Evolutionary conservation across 37 sponge, comb jelly and placozoan genomes (phyloP).

Genomic region (Chondrosia reniformis): DNA sequence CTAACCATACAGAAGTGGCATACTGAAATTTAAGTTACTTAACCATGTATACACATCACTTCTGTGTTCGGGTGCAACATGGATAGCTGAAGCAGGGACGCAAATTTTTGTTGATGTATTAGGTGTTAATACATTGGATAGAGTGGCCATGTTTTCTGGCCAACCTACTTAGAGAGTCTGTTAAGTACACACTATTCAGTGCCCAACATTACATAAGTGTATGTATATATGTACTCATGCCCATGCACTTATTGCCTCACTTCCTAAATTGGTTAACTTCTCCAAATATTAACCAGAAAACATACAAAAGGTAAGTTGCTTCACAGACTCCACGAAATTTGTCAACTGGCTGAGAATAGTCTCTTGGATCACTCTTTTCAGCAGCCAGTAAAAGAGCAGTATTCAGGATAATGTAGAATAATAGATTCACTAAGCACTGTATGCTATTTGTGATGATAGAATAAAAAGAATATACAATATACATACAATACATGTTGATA

Average conservation of each 20-base stretch:
- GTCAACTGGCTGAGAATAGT: conserved; percentile 14
- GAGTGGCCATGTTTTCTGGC: too few relatives aligned
- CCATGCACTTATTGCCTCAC: background rate
- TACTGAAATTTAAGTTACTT: too few relatives aligned
- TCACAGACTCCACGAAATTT: conserved; percentile 21
- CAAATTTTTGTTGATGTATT: too few relatives aligned
- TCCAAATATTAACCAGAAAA: background rate
- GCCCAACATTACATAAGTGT: too few relatives aligned
- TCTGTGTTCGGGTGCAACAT: too few relatives aligned
- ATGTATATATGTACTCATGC: background rate
- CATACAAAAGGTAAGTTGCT: background rate
- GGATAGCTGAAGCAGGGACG: too few relatives aligned
- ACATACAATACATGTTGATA: background rate
- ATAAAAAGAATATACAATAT: too few relatives aligned
- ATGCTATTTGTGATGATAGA: background rate
- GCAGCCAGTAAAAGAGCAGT: conserved; percentile 20
- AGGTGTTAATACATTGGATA: too few relatives aligned
- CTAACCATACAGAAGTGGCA: too few relatives aligned
- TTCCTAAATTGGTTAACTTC: conserved; percentile 17
- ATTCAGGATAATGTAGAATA: conserved; percentile 16
- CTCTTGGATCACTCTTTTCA: background rate
- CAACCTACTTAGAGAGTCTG: too few relatives aligned
- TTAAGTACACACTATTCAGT: too few relatives aligned
- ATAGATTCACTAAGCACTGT: conserved; percentile 2
- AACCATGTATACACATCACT: too few relatives aligned